Percentiles rank a stretch among this genome's conserved stretches.
These are phyloP conservation scores for Tethya wilhelma DNA, from an alignment of 37 sponge, comb jelly and placozoan genomes.

Conservation along the genomic window DNA sequence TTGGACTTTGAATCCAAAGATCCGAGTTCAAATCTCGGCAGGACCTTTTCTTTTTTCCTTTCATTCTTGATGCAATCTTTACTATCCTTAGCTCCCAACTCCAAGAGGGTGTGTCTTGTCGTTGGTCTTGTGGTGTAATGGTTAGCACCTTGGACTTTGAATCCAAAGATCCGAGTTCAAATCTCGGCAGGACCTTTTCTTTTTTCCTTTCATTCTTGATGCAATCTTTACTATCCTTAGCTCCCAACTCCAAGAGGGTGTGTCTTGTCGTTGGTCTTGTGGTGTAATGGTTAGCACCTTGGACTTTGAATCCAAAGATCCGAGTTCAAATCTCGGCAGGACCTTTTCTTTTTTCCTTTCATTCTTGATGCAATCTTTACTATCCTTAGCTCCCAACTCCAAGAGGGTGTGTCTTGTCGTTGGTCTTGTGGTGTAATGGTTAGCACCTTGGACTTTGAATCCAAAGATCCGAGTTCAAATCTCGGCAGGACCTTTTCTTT, in stretches of 20 bases:
- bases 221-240: too few relatives aligned
- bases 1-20: conserved; percentile 45
- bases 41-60: not conserved
- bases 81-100: too few relatives aligned
- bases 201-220: not conserved
- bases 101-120: not conserved
- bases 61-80: too few relatives aligned
- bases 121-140: not conserved
- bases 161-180: too few relatives aligned
- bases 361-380: too few relatives aligned
- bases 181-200: conserved; percentile 15
- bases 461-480: too few relatives aligned
- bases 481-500: conserved; percentile 13
- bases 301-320: conserved; percentile 45
- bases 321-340: too few relatives aligned
- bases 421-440: conserved; percentile 6
- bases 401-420: not conserved
- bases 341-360: not conserved
- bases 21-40: too few relatives aligned
- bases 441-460: conserved; percentile 42
- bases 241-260: too few relatives aligned
- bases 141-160: conserved; percentile 42
- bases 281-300: conserved; percentile 29
- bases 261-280: not conserved
- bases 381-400: too few relatives aligned